A percentile compares a stretch with the other conserved stretches of the same genome.
Conservation (phyloP, 2,888 invertebrate genomes). For the Xanthorhoe designata region DNA sequence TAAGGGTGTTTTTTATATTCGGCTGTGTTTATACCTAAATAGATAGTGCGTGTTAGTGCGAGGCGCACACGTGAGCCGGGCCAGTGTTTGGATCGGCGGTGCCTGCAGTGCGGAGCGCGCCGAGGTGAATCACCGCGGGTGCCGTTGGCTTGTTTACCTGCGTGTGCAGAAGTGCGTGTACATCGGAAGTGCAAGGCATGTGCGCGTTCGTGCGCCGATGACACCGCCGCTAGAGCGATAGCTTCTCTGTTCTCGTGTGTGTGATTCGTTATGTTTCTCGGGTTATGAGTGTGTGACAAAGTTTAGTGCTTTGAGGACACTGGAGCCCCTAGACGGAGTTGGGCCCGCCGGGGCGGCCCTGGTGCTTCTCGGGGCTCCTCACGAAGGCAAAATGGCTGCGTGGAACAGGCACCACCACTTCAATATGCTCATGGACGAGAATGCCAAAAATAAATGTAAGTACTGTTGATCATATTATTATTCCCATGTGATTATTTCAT, state of each 20-base stretch:
- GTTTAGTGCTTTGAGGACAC: slow-evolving; percentile 84
- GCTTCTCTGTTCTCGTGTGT: slow-evolving; percentile 76
- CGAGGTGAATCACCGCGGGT: slow-evolving; percentile 82
- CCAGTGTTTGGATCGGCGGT: slow-evolving; percentile 80
- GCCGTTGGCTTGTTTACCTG: slow-evolving; percentile 82
- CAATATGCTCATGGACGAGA: slow-evolving; percentile 89
- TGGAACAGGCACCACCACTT: slow-evolving; percentile 91
- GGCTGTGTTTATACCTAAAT: slow-evolving; percentile 64
- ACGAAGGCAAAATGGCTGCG: slow-evolving; percentile 88
- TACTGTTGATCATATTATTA: slow-evolving; percentile 39
- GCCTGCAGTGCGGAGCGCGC: slow-evolving; percentile 75
- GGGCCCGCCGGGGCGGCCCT: slow-evolving; percentile 87
- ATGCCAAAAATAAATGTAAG: slow-evolving; percentile 89
- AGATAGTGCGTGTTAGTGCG: slow-evolving; percentile 69
- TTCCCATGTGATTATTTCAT: neutral
- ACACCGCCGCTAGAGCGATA: slow-evolving; percentile 75
- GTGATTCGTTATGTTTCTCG: slow-evolving; percentile 77
- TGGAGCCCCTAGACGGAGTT: slow-evolving; percentile 88
- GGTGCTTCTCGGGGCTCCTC: slow-evolving; percentile 86
- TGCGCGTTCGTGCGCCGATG: slow-evolving; percentile 80
- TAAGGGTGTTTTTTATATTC: slow-evolving; percentile 62
- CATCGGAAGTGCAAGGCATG: slow-evolving; percentile 83
- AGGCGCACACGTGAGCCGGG: slow-evolving; percentile 76
- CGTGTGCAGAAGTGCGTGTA: slow-evolving; percentile 81
- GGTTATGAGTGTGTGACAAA: slow-evolving; percentile 85